Evolutionary conservation across 2,888 invertebrate genomes (phyloP).

Genomic region (Pterostichus madidus): DNA sequence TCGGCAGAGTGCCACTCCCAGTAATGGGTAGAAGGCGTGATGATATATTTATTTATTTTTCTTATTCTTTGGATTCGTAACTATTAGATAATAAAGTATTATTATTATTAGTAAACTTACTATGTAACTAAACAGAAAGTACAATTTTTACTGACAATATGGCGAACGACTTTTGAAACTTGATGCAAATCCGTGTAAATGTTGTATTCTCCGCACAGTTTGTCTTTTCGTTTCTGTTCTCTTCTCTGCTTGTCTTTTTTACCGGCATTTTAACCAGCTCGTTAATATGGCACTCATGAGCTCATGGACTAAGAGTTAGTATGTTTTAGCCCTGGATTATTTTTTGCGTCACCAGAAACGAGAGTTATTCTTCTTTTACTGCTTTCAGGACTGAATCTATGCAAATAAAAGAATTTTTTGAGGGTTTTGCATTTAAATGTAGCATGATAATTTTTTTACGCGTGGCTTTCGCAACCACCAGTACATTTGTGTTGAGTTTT

Average conservation of each 20-base stretch:
- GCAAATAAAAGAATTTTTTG: slow-evolving; percentile 54
- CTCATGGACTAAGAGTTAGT: slow-evolving; percentile 33
- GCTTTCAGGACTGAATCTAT: slow-evolving; percentile 41
- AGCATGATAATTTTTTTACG: slow-evolving; percentile 33
- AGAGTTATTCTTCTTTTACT: slow-evolving; percentile 50
- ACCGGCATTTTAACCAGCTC: slow-evolving; percentile 5
- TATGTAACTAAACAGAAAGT: slow-evolving; percentile 13
- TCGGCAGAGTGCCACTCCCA: too few relatives aligned
- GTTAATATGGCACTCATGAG: slow-evolving; percentile 6
- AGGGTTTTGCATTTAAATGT: slow-evolving; percentile 40
- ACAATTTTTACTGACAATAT: slow-evolving; percentile 7
- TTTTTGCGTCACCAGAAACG: slow-evolving; percentile 30
- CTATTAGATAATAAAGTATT: too few relatives aligned
- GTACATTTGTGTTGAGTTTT: slow-evolving; percentile 24
- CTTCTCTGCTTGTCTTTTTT: slow-evolving; percentile 11
- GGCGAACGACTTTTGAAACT: background rate
- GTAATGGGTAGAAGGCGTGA: too few relatives aligned
- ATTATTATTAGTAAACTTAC: too few relatives aligned
- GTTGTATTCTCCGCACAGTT: background rate
- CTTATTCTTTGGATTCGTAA: too few relatives aligned
- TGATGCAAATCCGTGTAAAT: slow-evolving; percentile 48
- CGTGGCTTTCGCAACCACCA: background rate
- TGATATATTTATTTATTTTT: too few relatives aligned
- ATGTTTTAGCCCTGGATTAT: slow-evolving; percentile 22
- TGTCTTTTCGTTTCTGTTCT: background rate